These are phyloP conservation scores for Apteryx owenii DNA, from an alignment of 2,113 vertebrate species.

Conservation along the genomic window DNA sequence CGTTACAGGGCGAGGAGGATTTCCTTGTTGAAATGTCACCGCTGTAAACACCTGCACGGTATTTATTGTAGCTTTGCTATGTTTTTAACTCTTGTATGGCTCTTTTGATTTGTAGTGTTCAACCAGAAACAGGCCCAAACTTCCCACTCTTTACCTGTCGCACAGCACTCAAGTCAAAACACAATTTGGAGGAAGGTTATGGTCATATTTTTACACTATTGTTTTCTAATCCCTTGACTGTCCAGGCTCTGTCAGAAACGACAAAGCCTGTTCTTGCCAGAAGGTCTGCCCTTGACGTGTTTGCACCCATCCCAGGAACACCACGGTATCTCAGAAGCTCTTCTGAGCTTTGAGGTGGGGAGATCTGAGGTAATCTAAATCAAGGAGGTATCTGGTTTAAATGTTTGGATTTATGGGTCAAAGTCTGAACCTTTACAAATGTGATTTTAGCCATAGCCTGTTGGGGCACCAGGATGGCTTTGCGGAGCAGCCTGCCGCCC, in stretches of 20 bases:
- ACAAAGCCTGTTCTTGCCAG: not conserved
- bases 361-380: not conserved
- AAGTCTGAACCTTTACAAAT: not conserved
- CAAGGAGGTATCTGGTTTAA: too few relatives aligned
- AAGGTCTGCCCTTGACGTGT: not conserved
- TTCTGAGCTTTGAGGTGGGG: fast-evolving
- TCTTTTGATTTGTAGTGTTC: not conserved
- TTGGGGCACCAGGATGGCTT: too few relatives aligned
- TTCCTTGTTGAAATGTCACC: not conserved
- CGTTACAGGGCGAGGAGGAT: not conserved
- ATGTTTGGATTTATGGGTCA: not conserved
- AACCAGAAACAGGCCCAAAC: not conserved
- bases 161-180: not conserved
- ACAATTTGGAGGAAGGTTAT: not conserved
- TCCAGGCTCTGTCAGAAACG: not conserved
- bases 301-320: not conserved
- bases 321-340: too few relatives aligned
- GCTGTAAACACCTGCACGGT: not conserved
- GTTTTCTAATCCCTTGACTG: not conserved
- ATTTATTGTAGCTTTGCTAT: not conserved
- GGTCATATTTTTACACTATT: not conserved
- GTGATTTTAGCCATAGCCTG: too few relatives aligned
- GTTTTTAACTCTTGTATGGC: not conserved
- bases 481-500: too few relatives aligned
- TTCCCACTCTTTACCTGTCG: not conserved